Base-by-base conservation (phyloP, 1,140 invertebrate genomes). In the Branchinecta lindahli region DNA sequence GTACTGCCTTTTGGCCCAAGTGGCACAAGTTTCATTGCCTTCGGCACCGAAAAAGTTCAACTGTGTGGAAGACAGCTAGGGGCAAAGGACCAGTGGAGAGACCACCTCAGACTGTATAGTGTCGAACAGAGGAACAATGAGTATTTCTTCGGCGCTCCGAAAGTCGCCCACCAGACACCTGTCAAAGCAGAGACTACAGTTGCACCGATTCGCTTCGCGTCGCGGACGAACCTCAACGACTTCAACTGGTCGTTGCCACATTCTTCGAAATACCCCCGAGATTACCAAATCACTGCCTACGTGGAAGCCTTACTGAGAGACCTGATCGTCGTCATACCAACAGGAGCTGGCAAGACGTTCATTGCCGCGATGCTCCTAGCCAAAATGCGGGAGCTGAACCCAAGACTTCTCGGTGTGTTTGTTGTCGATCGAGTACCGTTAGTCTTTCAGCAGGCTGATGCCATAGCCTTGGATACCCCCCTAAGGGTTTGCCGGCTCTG, bases 371-470 rank as follows among this genome's bases (percentile, higher is more conserved):
- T 69, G 21, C 20, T 69, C 8, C 20, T 69, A 12, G 18, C 18
- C 18, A 44, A 69, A 46, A 69, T 69, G 68, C 44, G 45, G 68
- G n/a, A 44, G 46, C 68, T 69, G 18, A 69, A 69, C 44, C 68
- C 68, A 9, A 45, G 10, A 10, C 68, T 44, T 18, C 44, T 69
- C 10, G 68, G 20, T 8, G 20, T 69, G 15, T 44, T 69, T 46
- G 45, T 69, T 69, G 68, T 69, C 46, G 68, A 69, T 46, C 68
- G 68, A 10, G 44, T 69, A 3, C 68, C 68, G 1, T 20, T 69
- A 69, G 68, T 69, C 8, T 69, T 45, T 46, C 68, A 69, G 68
- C 68, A 69, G 44, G 68, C 20, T 9, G 68, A 69, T 9, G 18
- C 45, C 18, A 69, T 69, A 3, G 68, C 20, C 9, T 5, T 69